These are phyloP conservation scores for Sesia bembeciformis DNA, from an alignment of 2,888 invertebrate species.

Conservation along the genomic window DNA sequence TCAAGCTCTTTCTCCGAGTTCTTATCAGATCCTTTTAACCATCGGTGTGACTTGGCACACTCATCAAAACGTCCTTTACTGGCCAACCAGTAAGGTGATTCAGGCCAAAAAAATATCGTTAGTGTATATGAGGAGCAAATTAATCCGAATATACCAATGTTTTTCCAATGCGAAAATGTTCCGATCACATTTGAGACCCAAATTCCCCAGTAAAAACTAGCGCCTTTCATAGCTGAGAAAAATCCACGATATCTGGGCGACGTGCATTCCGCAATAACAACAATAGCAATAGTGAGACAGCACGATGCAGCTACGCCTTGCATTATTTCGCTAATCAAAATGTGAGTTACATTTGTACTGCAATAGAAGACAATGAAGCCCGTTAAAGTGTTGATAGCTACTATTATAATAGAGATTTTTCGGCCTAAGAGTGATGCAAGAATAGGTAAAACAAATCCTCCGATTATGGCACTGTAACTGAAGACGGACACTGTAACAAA, in stretches of 20 bases:
- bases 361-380: conserved; percentile 16
- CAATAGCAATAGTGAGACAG: conserved; percentile 14
- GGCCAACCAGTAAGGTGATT: conserved; percentile 38
- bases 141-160: conserved; percentile 6
- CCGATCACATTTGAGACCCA: conserved; percentile 23
- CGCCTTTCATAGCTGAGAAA: conserved; percentile 22
- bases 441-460: conserved; percentile 20
- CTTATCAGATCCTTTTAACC: conserved; percentile 28
- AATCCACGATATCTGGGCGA: conserved; percentile 25
- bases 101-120: conserved; percentile 10
- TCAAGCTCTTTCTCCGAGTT: conserved; percentile 27
- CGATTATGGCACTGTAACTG: conserved; percentile 22
- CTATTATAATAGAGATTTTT: conserved; percentile 18
- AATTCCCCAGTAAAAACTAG: conserved; percentile 23
- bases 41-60: conserved; percentile 26
- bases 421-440: conserved; percentile 18
- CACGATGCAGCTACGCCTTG: conserved; percentile 20
- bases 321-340: conserved; percentile 19
- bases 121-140: not conserved
- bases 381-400: conserved; percentile 13
- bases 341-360: conserved; percentile 10
- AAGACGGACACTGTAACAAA: conserved; percentile 23
- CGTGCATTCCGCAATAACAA: conserved; percentile 24
- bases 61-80: conserved; percentile 33
- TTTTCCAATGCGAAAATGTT: conserved; percentile 13